Evolutionary conservation across 2,113 vertebrate genomes (phyloP).

Genomic region (Meleagris gallopavo): DNA sequence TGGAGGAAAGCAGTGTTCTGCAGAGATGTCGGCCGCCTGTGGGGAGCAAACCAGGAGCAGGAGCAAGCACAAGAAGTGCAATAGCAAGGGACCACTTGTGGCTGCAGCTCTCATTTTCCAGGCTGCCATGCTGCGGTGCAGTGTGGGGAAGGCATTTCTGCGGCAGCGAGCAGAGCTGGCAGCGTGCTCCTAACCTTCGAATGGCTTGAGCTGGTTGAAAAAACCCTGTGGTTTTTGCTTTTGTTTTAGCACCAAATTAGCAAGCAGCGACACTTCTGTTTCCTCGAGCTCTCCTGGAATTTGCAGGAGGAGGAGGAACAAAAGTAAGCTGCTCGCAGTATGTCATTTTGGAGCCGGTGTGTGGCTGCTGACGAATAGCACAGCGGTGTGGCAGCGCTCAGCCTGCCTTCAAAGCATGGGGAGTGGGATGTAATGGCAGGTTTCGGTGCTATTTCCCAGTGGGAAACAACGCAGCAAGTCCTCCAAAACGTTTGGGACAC

Average conservation of each 20-base stretch:
- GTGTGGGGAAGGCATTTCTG: background rate
- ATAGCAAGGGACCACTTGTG: background rate
- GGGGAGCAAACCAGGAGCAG: background rate
- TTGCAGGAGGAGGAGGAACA: background rate
- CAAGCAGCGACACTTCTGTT: background rate
- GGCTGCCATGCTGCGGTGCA: too few species aligned
- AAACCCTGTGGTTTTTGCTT: background rate
- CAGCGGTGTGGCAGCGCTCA: background rate
- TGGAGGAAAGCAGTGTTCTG: background rate
- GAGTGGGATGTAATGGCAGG: background rate
- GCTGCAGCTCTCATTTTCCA: accelerated
- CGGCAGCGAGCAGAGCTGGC: background rate
- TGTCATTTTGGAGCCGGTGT: background rate
- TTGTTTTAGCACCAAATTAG: background rate
- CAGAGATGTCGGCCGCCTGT: accelerated
- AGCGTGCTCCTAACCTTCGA: background rate
- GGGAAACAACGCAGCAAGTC: accelerated
- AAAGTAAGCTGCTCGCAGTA: background rate
- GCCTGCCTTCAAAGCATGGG: background rate
- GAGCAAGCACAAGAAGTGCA: accelerated
- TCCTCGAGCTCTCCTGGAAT: background rate
- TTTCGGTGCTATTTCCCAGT: accelerated
- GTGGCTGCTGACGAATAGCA: background rate
- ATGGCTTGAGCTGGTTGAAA: background rate
- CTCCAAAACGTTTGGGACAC: too few species aligned